Evolutionary conservation across 2,113 vertebrate species (phyloP).

Genomic region (Alexandromys fortis): DNA sequence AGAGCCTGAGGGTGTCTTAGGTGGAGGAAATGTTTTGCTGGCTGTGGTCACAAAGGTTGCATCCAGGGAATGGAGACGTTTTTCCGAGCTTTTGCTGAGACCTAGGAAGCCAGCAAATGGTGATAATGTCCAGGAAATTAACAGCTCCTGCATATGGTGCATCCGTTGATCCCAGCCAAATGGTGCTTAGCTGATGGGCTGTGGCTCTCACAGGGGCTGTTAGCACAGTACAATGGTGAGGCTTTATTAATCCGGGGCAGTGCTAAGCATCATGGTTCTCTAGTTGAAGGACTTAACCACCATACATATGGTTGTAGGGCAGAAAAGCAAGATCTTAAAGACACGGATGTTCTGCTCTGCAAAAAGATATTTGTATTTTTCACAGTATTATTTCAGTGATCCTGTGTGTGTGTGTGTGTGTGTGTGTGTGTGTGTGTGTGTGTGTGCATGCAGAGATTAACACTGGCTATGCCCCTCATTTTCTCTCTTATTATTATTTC

Average conservation of each 20-base stretch:
- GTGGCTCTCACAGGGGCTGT: neutral
- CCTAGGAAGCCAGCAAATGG: constrained; percentile 58
- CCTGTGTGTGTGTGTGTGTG: neutral
- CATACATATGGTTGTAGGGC: neutral
- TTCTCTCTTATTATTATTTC: neutral
- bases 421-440: neutral
- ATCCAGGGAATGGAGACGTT: neutral
- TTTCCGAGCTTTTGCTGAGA: constrained; percentile 7
- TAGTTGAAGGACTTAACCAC: neutral
- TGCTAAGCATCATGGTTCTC: neutral
- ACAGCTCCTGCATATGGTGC: constrained; percentile 52
- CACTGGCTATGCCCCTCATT: neutral
- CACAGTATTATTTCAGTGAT: neutral
- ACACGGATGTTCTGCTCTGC: neutral
- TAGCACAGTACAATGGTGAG: neutral
- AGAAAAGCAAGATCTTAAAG: neutral
- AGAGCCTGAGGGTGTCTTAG: neutral
- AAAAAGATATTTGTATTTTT: neutral
- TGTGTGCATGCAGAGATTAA: neutral
- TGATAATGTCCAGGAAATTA: constrained; percentile 72
- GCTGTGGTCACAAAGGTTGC: constrained; percentile 22
- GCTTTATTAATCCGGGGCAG: neutral
- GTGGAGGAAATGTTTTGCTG: constrained; percentile 14
- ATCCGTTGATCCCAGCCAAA: constrained; percentile 37
- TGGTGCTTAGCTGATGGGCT: constrained; percentile 50